Percentiles rank a stretch among this genome's conserved stretches.
Evolutionary conservation across 2,888 invertebrate species (phyloP).

Genomic region (Dorcus hopei): DNA sequence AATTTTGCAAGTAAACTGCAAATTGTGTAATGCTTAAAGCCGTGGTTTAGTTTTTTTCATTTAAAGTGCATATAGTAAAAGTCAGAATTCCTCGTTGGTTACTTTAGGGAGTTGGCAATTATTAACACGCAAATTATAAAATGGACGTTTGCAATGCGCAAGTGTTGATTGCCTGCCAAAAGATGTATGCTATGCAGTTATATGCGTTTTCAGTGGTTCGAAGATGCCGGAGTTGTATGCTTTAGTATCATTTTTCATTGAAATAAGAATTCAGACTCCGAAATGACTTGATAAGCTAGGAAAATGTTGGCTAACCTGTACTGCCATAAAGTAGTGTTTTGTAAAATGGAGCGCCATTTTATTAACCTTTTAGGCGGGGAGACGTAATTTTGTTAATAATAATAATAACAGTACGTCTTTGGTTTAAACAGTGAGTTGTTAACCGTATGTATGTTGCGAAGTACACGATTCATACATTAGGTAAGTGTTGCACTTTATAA

Average conservation of each 20-base stretch:
- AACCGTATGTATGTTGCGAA: neutral
- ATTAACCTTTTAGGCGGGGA: conserved; percentile 49
- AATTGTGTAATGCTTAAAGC: too few relatives aligned
- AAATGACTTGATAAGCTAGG: too few relatives aligned
- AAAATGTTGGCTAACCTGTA: conserved; percentile 29
- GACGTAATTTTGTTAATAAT: conserved; percentile 31
- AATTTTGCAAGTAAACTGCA: too few relatives aligned
- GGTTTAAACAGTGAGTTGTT: neutral
- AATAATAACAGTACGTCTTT: conserved; percentile 10
- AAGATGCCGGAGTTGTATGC: too few relatives aligned
- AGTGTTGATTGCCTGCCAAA: neutral
- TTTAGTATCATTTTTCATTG: too few relatives aligned
- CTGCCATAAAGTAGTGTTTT: conserved; percentile 11
- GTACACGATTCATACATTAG: neutral
- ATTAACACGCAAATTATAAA: neutral
- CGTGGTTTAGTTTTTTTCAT: too few relatives aligned
- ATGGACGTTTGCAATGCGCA: neutral
- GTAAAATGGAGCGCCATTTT: conserved; percentile 46
- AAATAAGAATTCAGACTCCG: too few relatives aligned
- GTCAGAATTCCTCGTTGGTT: neutral
- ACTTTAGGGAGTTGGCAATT: neutral
- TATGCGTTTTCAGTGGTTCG: neutral
- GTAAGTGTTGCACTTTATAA: neutral
- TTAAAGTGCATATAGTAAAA: too few relatives aligned
- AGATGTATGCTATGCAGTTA: neutral